Evolutionary conservation across 2,797 vertebrate genomes (phyloP).

Genomic region (Mergus octosetaceus): DNA sequence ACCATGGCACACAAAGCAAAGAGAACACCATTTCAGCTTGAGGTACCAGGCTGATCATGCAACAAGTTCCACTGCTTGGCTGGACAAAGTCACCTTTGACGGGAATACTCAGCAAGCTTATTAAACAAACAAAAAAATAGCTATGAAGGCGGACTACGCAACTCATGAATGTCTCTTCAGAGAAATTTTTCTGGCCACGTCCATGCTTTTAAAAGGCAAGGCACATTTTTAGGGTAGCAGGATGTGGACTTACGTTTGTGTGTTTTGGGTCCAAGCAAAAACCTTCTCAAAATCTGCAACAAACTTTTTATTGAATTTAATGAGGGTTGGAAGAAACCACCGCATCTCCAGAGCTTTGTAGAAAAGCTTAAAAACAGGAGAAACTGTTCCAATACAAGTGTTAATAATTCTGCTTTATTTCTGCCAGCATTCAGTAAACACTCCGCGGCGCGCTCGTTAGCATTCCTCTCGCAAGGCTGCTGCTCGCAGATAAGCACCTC

Average conservation of each 20-base stretch:
- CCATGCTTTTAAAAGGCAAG: conserved; percentile 8
- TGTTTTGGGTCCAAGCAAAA: neutral
- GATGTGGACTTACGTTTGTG: neutral
- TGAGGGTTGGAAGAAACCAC: conserved; percentile 10
- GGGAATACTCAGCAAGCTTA: neutral
- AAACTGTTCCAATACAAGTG: conserved; percentile 1
- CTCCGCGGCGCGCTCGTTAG: neutral
- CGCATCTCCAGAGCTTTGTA: neutral
- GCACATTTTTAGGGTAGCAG: neutral
- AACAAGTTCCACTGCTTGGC: neutral
- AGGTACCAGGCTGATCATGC: neutral
- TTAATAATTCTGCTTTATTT: neutral
- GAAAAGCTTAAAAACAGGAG: neutral
- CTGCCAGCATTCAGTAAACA: neutral
- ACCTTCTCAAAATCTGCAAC: neutral
- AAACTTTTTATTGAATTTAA: conserved; percentile 22
- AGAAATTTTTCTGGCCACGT: neutral
- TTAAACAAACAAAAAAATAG: neutral
- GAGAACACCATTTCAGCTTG: neutral
- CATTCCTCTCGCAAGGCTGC: conserved; percentile 53
- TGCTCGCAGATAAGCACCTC: conserved; percentile 66
- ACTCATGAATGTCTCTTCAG: neutral
- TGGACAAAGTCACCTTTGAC: conserved; percentile 26
- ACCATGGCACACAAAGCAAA: neutral
- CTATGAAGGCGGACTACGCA: neutral